Conservation (phyloP, 35 echinoderm and acorn worm species). For the Lytechinus variegatus region DNA sequence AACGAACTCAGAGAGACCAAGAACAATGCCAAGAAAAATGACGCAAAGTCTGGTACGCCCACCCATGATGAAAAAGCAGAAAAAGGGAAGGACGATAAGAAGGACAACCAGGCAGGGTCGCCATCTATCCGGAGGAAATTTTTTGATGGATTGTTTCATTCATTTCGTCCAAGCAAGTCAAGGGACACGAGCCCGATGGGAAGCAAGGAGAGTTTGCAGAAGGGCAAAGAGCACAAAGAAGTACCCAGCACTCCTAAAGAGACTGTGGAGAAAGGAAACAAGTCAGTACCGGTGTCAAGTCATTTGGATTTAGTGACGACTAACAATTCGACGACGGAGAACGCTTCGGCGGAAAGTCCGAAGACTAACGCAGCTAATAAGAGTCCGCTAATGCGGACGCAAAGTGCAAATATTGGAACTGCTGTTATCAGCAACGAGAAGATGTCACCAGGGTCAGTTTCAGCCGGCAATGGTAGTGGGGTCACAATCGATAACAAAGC, state of each 20-base stretch:
- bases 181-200: conserved; percentile 86
- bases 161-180: conserved; percentile 93
- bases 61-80: conserved; percentile 63
- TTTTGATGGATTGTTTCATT: conserved; percentile 97
- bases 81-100: conserved; percentile 78
- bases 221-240: conserved; percentile 61
- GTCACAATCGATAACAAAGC: conserved; percentile 36
- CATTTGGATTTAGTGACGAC: conserved; percentile 69
- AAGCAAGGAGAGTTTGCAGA: conserved; percentile 89
- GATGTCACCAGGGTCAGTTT: conserved; percentile 18
- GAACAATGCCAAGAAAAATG: conserved; percentile 65
- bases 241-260: conserved; percentile 65
- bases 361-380: conserved; percentile 67
- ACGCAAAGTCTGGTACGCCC: conserved; percentile 53
- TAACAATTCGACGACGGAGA: conserved; percentile 36
- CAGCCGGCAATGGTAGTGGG: neutral
- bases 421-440: conserved; percentile 29
- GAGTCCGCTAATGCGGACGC: conserved; percentile 86
- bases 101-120: conserved; percentile 80
- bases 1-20: conserved; percentile 93
- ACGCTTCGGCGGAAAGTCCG: neutral
- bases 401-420: conserved; percentile 78
- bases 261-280: conserved; percentile 77
- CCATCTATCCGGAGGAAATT: conserved; percentile 95
- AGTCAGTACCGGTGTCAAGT: conserved; percentile 78